Evolutionary conservation across 2,888 invertebrate genomes (phyloP).

Genomic region (Dendrolimus pini): DNA sequence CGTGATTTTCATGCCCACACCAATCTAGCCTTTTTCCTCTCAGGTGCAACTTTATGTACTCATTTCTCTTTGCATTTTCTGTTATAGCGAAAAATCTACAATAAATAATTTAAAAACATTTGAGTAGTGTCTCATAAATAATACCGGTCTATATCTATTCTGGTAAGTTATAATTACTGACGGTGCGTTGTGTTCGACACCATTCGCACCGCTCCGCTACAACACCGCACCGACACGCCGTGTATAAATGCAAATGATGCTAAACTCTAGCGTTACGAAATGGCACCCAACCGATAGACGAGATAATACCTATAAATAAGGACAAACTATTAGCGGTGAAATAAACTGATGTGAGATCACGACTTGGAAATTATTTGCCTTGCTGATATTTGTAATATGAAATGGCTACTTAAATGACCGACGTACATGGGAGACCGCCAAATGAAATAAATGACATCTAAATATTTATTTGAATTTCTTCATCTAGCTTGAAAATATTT

Average conservation of each 20-base stretch:
- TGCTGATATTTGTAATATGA: not conserved
- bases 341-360: constrained; percentile 68
- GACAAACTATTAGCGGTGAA: constrained; percentile 63
- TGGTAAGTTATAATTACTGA: constrained; percentile 30
- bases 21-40: no score
- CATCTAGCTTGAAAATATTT: no score
- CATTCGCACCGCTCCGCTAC: constrained; percentile 23
- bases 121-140: not conserved
- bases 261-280: constrained; percentile 60
- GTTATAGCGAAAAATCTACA: no score
- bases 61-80: no score
- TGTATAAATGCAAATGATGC: constrained; percentile 61
- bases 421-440: not conserved
- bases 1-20: no score
- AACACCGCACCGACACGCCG: constrained; percentile 29
- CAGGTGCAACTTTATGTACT: no score
- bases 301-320: constrained; percentile 69
- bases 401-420: not conserved
- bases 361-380: constrained; percentile 51
- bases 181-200: constrained; percentile 28
- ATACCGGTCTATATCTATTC: constrained; percentile 3
- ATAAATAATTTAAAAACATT: no score
- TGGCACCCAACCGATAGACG: constrained; percentile 50
- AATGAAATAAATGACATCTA: not conserved
- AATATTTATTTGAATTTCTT: no score